Evolutionary conservation across 37 sponge, comb jelly and placozoan genomes (phyloP).

Genomic region (Tethya wilhelma): DNA sequence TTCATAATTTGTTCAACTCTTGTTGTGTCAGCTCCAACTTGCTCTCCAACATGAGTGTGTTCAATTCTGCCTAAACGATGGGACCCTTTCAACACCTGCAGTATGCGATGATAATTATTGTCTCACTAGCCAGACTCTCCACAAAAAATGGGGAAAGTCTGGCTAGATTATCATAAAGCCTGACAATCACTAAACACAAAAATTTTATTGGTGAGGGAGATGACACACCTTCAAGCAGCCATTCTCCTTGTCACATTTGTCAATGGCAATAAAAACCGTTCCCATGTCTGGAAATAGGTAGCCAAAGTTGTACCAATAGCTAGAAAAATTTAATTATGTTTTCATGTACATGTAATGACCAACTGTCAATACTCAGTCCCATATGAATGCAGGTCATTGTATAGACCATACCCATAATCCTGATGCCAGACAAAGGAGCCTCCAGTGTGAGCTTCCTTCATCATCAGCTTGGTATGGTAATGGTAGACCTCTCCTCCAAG

Average conservation of each 20-base stretch:
- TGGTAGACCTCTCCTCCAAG: conserved; percentile 95
- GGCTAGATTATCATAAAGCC: too few relatives aligned
- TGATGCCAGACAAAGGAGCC: conserved; percentile 97
- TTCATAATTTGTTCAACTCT: conserved; percentile 74
- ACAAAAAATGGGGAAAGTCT: too few relatives aligned
- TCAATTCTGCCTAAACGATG: conserved; percentile 83
- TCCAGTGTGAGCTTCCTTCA: conserved; percentile 94
- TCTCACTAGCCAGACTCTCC: too few relatives aligned
- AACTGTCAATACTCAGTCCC: too few relatives aligned
- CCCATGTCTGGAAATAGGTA: conserved; percentile 89
- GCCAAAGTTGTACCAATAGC: conserved; percentile 95
- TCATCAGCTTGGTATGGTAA: conserved; percentile 95
- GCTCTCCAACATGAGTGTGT: conserved; percentile 72
- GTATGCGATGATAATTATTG: too few relatives aligned
- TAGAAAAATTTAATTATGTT: too few relatives aligned
- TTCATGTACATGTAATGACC: too few relatives aligned
- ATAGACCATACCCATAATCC: conserved; percentile 93
- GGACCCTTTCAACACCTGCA: conserved; percentile 83
- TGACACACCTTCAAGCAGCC: conserved; percentile 90
- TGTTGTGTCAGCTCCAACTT: conserved; percentile 86
- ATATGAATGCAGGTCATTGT: too few relatives aligned
- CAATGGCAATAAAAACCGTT: conserved; percentile 91
- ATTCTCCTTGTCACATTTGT: conserved; percentile 84
- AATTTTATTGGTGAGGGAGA: too few relatives aligned
- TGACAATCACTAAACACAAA: too few relatives aligned